Evolutionary conservation across 53 echinoderm and acorn worm species (phyloP), one percentile per base, ranked within the genome.

Genomic region (Zoroaster sp.): DNA sequence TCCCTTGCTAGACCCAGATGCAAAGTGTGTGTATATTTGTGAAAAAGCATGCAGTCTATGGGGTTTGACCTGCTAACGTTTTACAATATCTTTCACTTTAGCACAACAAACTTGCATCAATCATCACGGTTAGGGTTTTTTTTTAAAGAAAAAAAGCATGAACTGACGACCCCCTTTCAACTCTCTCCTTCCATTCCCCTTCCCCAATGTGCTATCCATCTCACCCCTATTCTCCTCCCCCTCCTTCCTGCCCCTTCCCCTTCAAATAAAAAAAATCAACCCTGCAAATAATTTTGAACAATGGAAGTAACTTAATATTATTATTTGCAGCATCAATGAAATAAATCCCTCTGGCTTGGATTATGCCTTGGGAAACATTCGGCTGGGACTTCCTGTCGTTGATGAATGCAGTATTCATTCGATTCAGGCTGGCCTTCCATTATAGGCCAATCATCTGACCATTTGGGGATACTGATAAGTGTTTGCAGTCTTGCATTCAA

Each of bases 391-490:
- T 82, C 82, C 82, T 44, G 66, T 41, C 14, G 40, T 66, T 41
- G 66, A 42, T 66, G 82, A 66, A 82, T 44, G 66, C 12, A 7
- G 47, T 43, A 67, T 68, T 82, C 44, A 42, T 2, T 80, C 65
- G 13, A 4, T 38, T 80, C 63, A 63, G 40, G 66, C 65, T 13
- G 21, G 23, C 30, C 41, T 25, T 7, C 43, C 67, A 82, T 82
- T 82, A 82, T 65, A 65, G 35, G 66, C 45, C 66, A 66, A 82
- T 82, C 82, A 82, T 67, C 68, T 33, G 9, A 12, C n/a, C 82
- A 82, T 82, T 82, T 82, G 68, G 82, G 82, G 36, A 59, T 63
- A 59, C 63, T 28, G 63, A 2, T 53, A 28, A 59, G 63, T 28
- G 35, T 25, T 54, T 14, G 17, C 36, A 4, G 18, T 11, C 37